Evolutionary conservation across 2,113 vertebrate genomes (phyloP).

Genomic region (Tachysurus vachellii): DNA sequence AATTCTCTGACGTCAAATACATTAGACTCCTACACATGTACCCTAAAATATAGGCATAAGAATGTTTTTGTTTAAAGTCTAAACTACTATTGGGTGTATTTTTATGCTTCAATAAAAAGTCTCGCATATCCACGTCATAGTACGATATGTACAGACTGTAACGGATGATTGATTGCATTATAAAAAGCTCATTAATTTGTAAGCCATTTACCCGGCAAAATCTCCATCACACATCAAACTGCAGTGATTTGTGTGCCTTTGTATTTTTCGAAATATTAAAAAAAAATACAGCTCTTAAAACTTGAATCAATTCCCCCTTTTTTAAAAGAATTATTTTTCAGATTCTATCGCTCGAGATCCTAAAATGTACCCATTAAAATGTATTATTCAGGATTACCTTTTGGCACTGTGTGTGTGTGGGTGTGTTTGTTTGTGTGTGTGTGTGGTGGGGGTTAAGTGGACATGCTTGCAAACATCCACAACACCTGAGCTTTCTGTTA

Average conservation of each 20-base stretch:
- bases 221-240: too few relatives aligned
- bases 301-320: too few relatives aligned
- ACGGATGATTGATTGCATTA: not conserved
- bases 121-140: not conserved
- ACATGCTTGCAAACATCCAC: slow-evolving; percentile 32
- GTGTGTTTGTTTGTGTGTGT: not conserved
- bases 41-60: not conserved
- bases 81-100: not conserved
- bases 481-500: slow-evolving; percentile 34
- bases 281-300: not conserved
- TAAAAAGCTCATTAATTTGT: not conserved
- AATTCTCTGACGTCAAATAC: not conserved
- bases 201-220: not conserved
- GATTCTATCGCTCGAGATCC: not conserved
- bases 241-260: too few relatives aligned
- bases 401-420: slow-evolving; percentile 38
- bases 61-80: not conserved
- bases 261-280: not conserved
- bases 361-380: not conserved
- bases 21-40: not conserved
- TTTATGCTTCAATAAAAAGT: not conserved
- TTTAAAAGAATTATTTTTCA: too few relatives aligned
- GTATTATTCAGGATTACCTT: not conserved
- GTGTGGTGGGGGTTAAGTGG: slow-evolving; percentile 20
- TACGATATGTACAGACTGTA: not conserved